These are phyloP conservation scores for Cryptotermes secundus DNA, from an alignment of 1,140 invertebrate species.

Conservation along the genomic window DNA sequence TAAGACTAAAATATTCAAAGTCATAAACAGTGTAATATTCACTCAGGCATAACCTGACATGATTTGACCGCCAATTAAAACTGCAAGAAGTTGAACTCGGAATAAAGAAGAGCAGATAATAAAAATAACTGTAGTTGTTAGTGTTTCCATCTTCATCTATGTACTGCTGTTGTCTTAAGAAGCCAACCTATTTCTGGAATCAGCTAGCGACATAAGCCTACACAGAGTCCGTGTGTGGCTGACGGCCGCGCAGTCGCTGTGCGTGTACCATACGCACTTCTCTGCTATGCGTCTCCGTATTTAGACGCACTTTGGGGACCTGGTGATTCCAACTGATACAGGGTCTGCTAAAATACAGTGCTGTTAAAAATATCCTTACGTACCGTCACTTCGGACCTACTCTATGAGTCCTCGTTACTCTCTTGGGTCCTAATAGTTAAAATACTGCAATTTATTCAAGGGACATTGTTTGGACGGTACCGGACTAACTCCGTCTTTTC, in stretches of 20 bases:
- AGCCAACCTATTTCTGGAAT: conserved; percentile 16
- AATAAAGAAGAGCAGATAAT: neutral
- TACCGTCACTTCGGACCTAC: no score
- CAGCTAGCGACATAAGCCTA: neutral
- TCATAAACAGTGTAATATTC: no score
- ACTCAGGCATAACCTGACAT: no score
- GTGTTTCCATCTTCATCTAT: neutral
- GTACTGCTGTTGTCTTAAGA: neutral
- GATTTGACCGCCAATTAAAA: neutral
- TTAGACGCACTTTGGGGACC: neutral
- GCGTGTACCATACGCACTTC: neutral
- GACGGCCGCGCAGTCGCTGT: neutral
- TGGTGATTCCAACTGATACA: neutral
- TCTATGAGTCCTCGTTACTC: no score
- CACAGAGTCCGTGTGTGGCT: neutral
- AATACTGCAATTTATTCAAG: no score
- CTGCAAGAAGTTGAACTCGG: neutral
- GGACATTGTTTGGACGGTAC: no score
- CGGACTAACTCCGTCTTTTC: no score
- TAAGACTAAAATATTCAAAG: no score
- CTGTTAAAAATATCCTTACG: no score
- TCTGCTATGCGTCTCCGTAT: neutral
- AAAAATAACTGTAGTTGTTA: neutral
- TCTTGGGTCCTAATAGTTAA: no score
- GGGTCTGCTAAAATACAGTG: neutral